Conservation (phyloP, 2,113 vertebrate species). For the Albula glossodonta region DNA sequence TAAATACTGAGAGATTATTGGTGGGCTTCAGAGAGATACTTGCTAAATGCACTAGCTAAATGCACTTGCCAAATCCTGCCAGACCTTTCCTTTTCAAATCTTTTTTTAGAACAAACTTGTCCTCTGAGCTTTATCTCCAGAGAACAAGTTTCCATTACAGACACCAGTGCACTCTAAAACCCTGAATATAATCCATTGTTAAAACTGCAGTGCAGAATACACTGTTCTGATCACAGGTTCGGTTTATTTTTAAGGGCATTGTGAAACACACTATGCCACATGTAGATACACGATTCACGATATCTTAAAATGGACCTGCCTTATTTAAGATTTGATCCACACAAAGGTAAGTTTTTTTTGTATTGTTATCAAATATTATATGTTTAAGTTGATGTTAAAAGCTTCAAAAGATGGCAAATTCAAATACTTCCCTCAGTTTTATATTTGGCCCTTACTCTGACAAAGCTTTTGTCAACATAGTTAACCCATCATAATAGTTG, state of each 20-base stretch:
- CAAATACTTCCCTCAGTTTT: no score
- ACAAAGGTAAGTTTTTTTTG: not conserved
- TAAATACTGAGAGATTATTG: not conserved
- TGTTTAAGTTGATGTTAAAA: not conserved
- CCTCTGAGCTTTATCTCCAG: not conserved
- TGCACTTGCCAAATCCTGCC: slow-evolving; percentile 73
- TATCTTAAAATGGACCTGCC: not conserved
- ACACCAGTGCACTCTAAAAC: not conserved
- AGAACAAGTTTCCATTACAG: not conserved
- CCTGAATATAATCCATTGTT: not conserved
- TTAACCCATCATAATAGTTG: no score
- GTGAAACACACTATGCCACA: not conserved
- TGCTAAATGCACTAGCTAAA: slow-evolving; percentile 56
- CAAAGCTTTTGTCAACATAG: no score
- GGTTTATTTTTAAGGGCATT: not conserved
- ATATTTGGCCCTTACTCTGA: no score
- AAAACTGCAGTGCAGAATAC: not conserved
- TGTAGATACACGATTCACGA: not conserved
- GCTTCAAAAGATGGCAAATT: no score
- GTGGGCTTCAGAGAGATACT: slow-evolving; percentile 51
- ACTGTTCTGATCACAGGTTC: not conserved
- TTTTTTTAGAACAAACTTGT: slow-evolving; percentile 20
- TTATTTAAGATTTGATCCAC: not conserved
- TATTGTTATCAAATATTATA: not conserved
- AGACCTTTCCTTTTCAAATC: slow-evolving; percentile 72